Evolutionary conservation across 2,888 invertebrate species (phyloP).

Genomic region (Hydriomena furcata): DNA sequence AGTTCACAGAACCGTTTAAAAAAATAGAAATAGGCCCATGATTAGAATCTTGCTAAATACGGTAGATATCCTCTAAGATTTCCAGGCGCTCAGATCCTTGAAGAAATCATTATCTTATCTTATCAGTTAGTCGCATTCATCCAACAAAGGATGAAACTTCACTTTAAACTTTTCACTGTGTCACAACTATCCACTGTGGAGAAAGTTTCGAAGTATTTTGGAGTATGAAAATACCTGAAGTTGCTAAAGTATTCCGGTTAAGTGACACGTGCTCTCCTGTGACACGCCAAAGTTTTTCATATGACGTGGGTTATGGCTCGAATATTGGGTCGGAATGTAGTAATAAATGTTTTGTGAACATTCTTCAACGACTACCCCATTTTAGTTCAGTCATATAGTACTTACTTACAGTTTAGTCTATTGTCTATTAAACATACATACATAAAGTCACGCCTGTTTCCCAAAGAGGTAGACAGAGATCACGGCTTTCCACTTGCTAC

Average conservation of each 20-base stretch:
- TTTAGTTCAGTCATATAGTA: too few relatives aligned
- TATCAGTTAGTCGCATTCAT: not conserved
- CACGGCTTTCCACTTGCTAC: too few relatives aligned
- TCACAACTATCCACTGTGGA: slow-evolving; percentile 44
- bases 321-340: not conserved
- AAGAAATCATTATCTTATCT: not conserved
- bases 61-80: too few relatives aligned
- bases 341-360: not conserved
- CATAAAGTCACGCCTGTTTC: too few relatives aligned
- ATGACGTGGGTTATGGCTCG: not conserved
- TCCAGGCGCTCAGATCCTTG: too few relatives aligned
- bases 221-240: slow-evolving; percentile 33
- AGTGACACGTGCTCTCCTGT: slow-evolving; percentile 26
- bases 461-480: too few relatives aligned
- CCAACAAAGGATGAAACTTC: not conserved
- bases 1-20: too few relatives aligned
- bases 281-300: slow-evolving; percentile 13
- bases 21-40: too few relatives aligned
- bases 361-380: not conserved
- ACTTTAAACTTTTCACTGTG: slow-evolving; percentile 46
- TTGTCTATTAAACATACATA: too few relatives aligned
- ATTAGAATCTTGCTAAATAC: too few relatives aligned
- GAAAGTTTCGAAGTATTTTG: slow-evolving; percentile 45
- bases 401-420: too few relatives aligned
- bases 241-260: slow-evolving; percentile 26